Evolutionary conservation across 1,140 invertebrate species (phyloP), one percentile per base, ranked within the genome.

Genomic region (Asbolus verrucosus): DNA sequence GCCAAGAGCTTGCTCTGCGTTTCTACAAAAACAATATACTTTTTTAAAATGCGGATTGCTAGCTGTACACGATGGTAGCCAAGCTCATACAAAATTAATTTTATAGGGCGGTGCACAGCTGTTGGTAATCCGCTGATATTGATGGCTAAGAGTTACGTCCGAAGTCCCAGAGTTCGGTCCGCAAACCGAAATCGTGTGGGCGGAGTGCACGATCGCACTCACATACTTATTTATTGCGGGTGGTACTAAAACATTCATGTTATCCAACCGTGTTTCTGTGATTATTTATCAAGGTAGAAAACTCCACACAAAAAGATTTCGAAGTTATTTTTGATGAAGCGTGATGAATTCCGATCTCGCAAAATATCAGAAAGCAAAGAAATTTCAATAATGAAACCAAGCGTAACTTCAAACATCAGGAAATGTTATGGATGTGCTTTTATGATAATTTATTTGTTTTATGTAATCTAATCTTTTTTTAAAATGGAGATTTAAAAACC

Each of bases 61-160:
- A 15, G 38, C 15, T 21, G 43, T 15, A 27, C 24, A n/a, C n/a
- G n/a, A n/a, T 27, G 3, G 24, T 27, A 8, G 8, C 24, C 24
- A 8, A 33, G 24, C 65, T 67, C 65, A 67, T 67, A 54, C 31
- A 67, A 59, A 67, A 67, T 67, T 67, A 67, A 67, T 67, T 67
- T 59, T 30, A 67, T 67, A 27, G 65, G 65, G 46, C 46, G 46
- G 46, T 59, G 50, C 65, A 67, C 65, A 67, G 65, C 43, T 67
- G 65, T 67, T 67, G 30, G 43, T 67, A 67, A 67, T 67, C 65
- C 65, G 15, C 15, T n/a, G 65, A 59, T 67, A 67, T 67, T 67
- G 65, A 67, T 67, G 65, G 65, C 36, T 36, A 15, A 59, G 65
- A 59, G 27, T 36, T 38, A 65, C 63, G 63, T 67, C 46, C 43